phyloP scores from a whole-genome alignment of 92 coral and sea anemone species.

The Bergia sp. region DNA sequence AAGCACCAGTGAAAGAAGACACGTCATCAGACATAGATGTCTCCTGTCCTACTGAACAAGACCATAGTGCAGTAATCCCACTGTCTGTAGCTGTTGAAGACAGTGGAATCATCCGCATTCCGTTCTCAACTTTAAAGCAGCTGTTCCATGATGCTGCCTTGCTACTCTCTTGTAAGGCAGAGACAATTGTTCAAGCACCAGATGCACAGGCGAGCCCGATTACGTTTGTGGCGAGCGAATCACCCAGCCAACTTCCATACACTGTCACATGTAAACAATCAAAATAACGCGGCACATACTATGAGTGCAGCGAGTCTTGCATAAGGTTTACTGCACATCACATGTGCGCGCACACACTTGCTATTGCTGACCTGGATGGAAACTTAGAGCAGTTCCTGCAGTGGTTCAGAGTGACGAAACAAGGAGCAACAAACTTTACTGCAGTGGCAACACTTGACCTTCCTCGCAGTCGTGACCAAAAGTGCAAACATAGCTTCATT shows the following conservation, averaged over 20 bases:
- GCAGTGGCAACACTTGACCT: slow-evolving; percentile 50
- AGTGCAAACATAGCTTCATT: neutral
- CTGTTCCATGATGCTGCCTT: slow-evolving; percentile 30
- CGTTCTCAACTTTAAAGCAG: slow-evolving; percentile 30
- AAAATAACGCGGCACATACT: slow-evolving; percentile 4
- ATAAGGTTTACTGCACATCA: slow-evolving; percentile 31
- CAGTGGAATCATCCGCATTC: slow-evolving; percentile 47
- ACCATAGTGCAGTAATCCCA: neutral
- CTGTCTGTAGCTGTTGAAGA: slow-evolving; percentile 49
- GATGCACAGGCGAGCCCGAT: slow-evolving; percentile 37
- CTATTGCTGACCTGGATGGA: slow-evolving; percentile 52
- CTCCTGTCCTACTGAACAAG: neutral
- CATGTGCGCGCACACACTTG: slow-evolving; percentile 52
- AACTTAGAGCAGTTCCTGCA: slow-evolving; percentile 19
- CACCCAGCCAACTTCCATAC: slow-evolving; percentile 31
- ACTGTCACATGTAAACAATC: slow-evolving; percentile 3
- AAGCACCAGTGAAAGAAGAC: no score
- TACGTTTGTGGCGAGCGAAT: slow-evolving; percentile 50
- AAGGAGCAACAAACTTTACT: slow-evolving; percentile 28
- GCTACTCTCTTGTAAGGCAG: slow-evolving; percentile 6
- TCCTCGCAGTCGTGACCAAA: slow-evolving; percentile 49
- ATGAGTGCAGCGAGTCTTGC: slow-evolving; percentile 22
- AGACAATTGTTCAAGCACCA: slow-evolving; percentile 47
- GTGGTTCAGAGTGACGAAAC: slow-evolving; percentile 30
- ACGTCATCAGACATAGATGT: no score